Conservation (phyloP, 2,797 vertebrate genomes). For the Antrozous pallidus region DNA sequence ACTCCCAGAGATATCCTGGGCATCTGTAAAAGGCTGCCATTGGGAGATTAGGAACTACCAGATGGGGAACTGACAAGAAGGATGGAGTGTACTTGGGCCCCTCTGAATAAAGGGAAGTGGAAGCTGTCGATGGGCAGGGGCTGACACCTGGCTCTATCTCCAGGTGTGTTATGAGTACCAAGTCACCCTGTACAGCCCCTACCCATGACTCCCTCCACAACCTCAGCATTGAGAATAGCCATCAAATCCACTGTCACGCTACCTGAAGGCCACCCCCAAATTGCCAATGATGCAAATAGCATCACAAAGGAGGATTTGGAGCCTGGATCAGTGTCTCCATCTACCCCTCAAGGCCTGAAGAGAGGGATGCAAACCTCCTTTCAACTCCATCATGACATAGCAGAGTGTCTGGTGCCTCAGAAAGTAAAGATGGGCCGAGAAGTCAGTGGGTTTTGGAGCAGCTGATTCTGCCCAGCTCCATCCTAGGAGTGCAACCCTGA, state of each 20-base stretch:
- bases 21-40: neutral
- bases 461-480: neutral
- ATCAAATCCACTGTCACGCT: neutral
- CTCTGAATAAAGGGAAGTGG: neutral
- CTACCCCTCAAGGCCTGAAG: too few species aligned
- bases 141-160: neutral
- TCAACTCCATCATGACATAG: neutral
- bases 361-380: neutral
- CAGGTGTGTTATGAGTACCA: neutral
- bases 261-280: neutral
- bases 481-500: neutral
- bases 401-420: neutral
- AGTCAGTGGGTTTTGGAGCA: neutral
- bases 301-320: neutral
- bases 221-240: neutral
- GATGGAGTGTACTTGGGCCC: neutral
- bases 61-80: neutral
- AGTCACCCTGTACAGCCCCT: neutral
- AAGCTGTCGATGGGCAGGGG: neutral
- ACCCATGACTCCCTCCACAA: neutral
- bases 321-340: neutral
- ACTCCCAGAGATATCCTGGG: neutral
- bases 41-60: neutral
- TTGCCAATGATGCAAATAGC: neutral
- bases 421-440: neutral